Evolutionary conservation across 2,797 vertebrate species (phyloP), one percentile per base, ranked within the genome.

Genomic region (Sus cebifrons): DNA sequence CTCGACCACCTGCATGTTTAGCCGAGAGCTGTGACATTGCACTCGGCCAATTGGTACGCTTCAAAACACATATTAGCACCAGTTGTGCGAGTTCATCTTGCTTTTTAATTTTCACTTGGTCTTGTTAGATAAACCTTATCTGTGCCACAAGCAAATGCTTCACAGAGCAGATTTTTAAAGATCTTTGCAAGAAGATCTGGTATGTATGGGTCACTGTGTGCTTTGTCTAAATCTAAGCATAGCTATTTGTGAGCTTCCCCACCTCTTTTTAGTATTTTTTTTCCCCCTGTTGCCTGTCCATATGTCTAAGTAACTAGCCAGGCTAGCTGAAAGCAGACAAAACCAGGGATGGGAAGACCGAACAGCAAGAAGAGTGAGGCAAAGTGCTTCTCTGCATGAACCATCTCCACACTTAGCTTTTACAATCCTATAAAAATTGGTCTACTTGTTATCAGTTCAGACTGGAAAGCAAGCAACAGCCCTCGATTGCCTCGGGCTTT

Each of bases 1-100:
- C 98, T 98, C 96, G 98, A 99, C 99, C 99, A 99, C 99, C 99
- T 99, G 99, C 99, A 99, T 98, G 99, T 97, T 96, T 98, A 97
- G 98, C 98, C 98, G 97, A 98, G 98, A 99, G 99, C 99, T 98
- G 98, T 97, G 98, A 98, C 98, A 98, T 98, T 96, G 97, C 98
- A 98, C 99, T 98, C 96, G 98, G 98, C 98, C 98, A 86, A 97
- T 97, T 98, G 97, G 98, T 98, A 98, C 78, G 98, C 98, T 99
- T 99, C 98, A 98, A 98, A 98, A 99, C 98, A 99, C 98, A 91
- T 97, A 98, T 98, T 99, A 98, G 98, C 98, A 92, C 98, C 98
- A 97, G 98, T 98, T 98, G 98, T 88, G 97, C 96, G 96, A 97
- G 98, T 98, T 98, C 98, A 96, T 98, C 98, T 97, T 86, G 97